These are phyloP conservation scores for Odontesthes bonariensis DNA, from an alignment of 2,113 vertebrate species.

Conservation along the genomic window DNA sequence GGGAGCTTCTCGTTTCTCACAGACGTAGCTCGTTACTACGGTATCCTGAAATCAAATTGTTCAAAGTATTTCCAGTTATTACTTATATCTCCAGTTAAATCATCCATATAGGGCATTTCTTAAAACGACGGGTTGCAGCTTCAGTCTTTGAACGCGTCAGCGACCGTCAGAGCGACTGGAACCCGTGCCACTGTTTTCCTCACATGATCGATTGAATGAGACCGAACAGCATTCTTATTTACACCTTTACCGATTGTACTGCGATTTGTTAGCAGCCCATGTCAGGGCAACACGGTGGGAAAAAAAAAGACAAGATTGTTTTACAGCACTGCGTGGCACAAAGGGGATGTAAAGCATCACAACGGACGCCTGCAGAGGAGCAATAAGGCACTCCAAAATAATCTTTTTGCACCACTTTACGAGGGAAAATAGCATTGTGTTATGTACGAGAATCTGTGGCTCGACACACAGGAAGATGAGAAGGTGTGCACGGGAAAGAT, in stretches of 20 bases:
- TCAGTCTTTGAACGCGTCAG: not conserved
- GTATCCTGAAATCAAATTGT: slow-evolving; percentile 4
- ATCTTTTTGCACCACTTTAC: not conserved
- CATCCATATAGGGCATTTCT: not conserved
- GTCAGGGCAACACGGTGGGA: not conserved
- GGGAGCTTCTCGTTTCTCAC: slow-evolving; percentile 38
- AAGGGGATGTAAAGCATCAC: not conserved
- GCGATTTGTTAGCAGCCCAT: not conserved
- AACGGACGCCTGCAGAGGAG: not conserved
- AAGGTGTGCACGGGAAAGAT: not conserved
- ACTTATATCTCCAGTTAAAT: not conserved
- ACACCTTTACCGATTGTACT: not conserved
- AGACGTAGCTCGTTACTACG: slow-evolving; percentile 61
- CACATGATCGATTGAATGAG: not conserved
- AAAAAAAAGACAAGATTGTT: not conserved
- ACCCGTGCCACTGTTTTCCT: slow-evolving; percentile 4
- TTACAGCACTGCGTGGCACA: not conserved
- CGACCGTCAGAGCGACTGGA: not conserved
- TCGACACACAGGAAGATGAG: not conserved
- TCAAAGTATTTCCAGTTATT: not conserved
- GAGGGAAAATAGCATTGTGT: not conserved
- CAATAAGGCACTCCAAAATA: not conserved
- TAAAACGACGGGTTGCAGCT: not conserved
- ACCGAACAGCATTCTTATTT: not conserved
- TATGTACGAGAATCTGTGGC: not conserved